These are phyloP conservation scores for Manis javanica DNA, from an alignment of 2,797 vertebrate genomes.

Conservation along the genomic window DNA sequence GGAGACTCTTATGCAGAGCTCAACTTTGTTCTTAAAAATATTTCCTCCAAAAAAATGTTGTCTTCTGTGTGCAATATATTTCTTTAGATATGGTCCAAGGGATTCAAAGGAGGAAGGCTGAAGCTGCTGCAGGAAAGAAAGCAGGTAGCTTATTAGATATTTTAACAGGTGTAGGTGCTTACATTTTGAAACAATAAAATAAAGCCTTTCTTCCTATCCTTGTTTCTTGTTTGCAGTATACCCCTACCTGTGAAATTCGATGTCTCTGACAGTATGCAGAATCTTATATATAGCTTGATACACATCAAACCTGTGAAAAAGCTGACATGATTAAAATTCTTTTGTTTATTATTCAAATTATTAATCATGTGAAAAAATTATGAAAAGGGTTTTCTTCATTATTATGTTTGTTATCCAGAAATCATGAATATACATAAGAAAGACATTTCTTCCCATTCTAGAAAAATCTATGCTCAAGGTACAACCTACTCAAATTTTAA, in stretches of 20 bases:
- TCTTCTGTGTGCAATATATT: neutral
- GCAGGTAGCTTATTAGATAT: neutral
- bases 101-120: neutral
- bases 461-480: neutral
- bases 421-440: neutral
- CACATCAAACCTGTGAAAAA: neutral
- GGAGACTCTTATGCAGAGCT: neutral
- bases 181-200: slow-evolving; percentile 10
- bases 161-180: neutral
- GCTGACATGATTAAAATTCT: neutral
- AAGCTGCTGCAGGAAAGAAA: neutral
- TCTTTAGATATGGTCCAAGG: neutral
- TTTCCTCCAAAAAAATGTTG: neutral
- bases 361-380: slow-evolving; percentile 16
- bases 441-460: neutral
- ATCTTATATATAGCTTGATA: neutral
- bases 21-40: neutral
- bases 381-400: neutral
- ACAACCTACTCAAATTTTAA: neutral
- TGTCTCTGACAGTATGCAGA: neutral
- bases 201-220: neutral
- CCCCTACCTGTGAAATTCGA: neutral
- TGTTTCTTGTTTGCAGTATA: neutral
- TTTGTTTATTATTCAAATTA: no score
- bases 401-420: neutral